phyloP scores from a whole-genome alignment of 2,797 vertebrate genomes.

The Enteromius mattozi region DNA sequence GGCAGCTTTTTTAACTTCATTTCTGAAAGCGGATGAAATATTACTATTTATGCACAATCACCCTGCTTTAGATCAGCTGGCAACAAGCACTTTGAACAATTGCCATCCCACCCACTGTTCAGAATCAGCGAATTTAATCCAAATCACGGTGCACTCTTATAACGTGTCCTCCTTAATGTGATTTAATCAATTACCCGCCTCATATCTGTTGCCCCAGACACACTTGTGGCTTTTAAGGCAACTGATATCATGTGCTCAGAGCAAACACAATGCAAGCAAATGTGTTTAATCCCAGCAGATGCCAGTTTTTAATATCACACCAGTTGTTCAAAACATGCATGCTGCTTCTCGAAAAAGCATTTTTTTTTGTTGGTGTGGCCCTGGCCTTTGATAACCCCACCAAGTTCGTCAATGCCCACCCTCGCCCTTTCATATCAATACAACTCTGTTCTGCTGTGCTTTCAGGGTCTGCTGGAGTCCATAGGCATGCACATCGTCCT shows the following conservation, averaged over 20 bases:
- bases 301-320: slow-evolving; percentile 40
- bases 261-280: slow-evolving; percentile 35
- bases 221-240: slow-evolving; percentile 63
- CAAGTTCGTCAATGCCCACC: slow-evolving; percentile 60
- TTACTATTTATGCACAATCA: neutral
- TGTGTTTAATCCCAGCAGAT: slow-evolving; percentile 36
- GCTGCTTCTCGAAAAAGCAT: slow-evolving; percentile 64
- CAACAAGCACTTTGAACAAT: slow-evolving; percentile 47
- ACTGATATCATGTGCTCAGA: slow-evolving; percentile 45
- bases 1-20: no score
- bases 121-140: slow-evolving; percentile 72
- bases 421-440: slow-evolving; percentile 55
- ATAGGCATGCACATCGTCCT: slow-evolving; percentile 65
- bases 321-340: slow-evolving; percentile 46
- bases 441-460: slow-evolving; percentile 19
- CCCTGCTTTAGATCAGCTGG: neutral
- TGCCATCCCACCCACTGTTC: slow-evolving; percentile 63
- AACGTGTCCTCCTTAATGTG: slow-evolving; percentile 75
- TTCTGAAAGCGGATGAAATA: neutral
- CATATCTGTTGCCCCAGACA: slow-evolving; percentile 67
- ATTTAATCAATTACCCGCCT: slow-evolving; percentile 63
- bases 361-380: slow-evolving; percentile 63
- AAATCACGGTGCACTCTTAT: slow-evolving; percentile 66
- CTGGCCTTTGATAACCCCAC: slow-evolving; percentile 16
- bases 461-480: slow-evolving; percentile 13